These are phyloP conservation scores for Cariama cristata DNA, from an alignment of 2,113 vertebrate genomes.

Conservation along the genomic window DNA sequence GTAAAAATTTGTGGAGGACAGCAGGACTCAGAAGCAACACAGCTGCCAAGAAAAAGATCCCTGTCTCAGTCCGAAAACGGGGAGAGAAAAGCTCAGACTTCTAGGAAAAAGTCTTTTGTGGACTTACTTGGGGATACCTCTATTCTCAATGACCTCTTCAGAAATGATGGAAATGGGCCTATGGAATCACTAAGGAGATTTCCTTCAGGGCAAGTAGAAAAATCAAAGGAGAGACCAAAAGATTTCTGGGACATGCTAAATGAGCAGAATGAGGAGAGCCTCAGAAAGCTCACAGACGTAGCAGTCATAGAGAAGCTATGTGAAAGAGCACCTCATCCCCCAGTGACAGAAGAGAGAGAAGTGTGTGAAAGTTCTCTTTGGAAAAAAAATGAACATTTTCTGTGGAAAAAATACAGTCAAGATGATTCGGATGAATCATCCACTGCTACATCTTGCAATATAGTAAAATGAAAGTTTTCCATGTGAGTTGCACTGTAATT, in stretches of 20 bases:
- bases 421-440: slow-evolving; percentile 19
- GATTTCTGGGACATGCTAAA: slow-evolving; percentile 96
- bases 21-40: not conserved
- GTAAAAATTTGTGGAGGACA: slow-evolving; percentile 11
- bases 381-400: slow-evolving; percentile 92
- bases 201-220: slow-evolving; percentile 44
- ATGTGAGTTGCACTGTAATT: not conserved
- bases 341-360: slow-evolving; percentile 37
- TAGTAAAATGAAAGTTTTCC: not conserved
- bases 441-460: not conserved
- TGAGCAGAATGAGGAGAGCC: slow-evolving; percentile 88
- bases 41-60: slow-evolving; percentile 10
- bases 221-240: slow-evolving; percentile 79
- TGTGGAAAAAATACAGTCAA: slow-evolving; percentile 85
- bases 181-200: slow-evolving; percentile 3
- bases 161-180: slow-evolving; percentile 64
- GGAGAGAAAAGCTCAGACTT: slow-evolving; percentile 17
- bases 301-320: slow-evolving; percentile 88
- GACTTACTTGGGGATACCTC: slow-evolving; percentile 93
- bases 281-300: slow-evolving; percentile 87
- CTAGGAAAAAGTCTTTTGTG: slow-evolving; percentile 62
- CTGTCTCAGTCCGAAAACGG: slow-evolving; percentile 41
- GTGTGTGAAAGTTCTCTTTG: slow-evolving; percentile 79
- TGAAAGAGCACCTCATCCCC: slow-evolving; percentile 58
- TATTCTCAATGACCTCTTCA: slow-evolving; percentile 88